Percentiles rank a stretch among this genome's conserved stretches.
phyloP scores from a whole-genome alignment of 2,797 vertebrate species.

The Anisognathus igniventris region DNA sequence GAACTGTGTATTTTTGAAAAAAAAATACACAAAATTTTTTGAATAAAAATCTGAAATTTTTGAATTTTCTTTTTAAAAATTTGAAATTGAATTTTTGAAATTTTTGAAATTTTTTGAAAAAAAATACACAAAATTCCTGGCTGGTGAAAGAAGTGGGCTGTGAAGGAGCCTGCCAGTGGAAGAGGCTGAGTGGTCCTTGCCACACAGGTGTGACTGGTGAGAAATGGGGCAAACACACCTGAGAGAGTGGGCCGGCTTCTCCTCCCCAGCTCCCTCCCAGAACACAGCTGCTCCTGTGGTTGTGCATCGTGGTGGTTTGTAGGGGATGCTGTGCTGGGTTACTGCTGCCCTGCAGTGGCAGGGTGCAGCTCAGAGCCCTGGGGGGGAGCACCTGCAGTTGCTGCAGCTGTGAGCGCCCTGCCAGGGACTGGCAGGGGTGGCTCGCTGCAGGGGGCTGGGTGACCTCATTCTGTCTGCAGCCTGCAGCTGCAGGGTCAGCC shows the following conservation, averaged over 20 bases:
- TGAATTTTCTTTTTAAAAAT: too few relatives aligned
- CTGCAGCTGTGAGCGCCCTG: background rate
- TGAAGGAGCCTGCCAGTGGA: background rate
- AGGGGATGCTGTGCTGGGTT: background rate
- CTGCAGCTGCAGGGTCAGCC: background rate
- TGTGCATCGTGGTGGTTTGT: accelerated
- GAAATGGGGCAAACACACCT: background rate
- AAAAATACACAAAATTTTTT: too few relatives aligned
- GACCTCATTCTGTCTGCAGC: constrained; percentile 53
- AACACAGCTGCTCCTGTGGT: background rate
- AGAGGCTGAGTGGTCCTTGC: background rate
- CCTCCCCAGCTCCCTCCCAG: background rate
- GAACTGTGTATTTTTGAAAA: background rate
- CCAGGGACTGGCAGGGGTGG: background rate
- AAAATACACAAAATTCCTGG: too few relatives aligned
- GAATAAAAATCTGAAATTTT: too few relatives aligned
- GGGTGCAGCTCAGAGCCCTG: background rate
- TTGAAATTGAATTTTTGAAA: too few relatives aligned
- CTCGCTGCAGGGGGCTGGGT: background rate
- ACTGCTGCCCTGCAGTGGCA: accelerated
- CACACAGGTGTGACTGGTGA: background rate
- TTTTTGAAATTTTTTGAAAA: too few relatives aligned
- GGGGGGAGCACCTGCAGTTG: background rate
- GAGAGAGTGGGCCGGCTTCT: background rate
- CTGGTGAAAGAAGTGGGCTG: background rate